Evolutionary conservation across 1,140 invertebrate genomes (phyloP), one percentile per base, ranked within the genome.

Genomic region (Zeugodacus cucurbitae): DNA sequence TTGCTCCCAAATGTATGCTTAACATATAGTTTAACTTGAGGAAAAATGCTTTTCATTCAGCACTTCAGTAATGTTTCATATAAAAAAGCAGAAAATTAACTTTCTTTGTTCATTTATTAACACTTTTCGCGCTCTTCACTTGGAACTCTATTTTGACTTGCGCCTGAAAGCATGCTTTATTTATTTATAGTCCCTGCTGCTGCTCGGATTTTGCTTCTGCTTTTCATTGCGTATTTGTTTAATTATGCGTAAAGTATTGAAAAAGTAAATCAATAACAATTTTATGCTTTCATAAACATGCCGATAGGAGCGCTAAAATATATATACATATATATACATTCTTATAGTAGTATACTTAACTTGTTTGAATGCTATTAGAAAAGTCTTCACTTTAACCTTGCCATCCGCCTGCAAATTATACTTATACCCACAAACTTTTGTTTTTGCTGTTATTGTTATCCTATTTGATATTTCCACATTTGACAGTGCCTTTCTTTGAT

Each of bases 221-320:
- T 41, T 37, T 74, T 74, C 34, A 74, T 74, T 34, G 67, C 32
- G 14, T 74, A 74, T 74, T 74, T 74, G 67, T 20, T 74, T 74
- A 74, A 74, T 74, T 74, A 74, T 74, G 67, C 34, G 67, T 74
- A 74, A 74, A 74, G 67, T 74, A 74, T 74, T 74, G 67, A 74
- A 74, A 41, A 74, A 34, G 67, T 74, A 62, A 62, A 62, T 62
- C 58, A 26, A 62, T 62, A 62, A 26, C 58, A 62, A 62, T 62
- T 62, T 62, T 62, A 62, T 62, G 58, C 58, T 22, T 22, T 10
- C 17, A 62, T 62, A 62, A 62, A 62, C 58, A 62, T n/a, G 58
- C 26, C 58, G 58, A 62, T 10, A 62, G n/a, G 58, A 22, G n/a
- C 26, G 58, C 26, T 62, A 1, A 26, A 26, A n/a, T 26, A n/a